Percentiles rank a stretch among this genome's conserved stretches.
phyloP scores from a whole-genome alignment of 2,113 vertebrate species.

The Halcyon malimbica region DNA sequence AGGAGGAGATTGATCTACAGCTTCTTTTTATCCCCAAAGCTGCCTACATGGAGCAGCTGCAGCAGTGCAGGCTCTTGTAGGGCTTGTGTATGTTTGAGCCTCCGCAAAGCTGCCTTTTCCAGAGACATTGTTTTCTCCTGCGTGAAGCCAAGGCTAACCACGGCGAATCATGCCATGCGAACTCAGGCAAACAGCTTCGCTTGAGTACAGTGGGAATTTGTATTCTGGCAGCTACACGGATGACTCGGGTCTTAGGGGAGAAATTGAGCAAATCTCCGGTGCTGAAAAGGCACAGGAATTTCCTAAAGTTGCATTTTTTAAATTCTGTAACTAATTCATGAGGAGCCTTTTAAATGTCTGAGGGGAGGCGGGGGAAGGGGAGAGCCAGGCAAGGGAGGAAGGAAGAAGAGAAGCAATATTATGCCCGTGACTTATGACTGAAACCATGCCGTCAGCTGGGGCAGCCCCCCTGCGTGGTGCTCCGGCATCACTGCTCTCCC shows the following conservation, averaged over 20 bases:
- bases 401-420: background rate
- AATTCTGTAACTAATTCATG: background rate
- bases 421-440: background rate
- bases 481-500: background rate
- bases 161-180: background rate
- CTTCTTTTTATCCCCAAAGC: background rate
- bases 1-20: background rate
- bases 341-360: background rate
- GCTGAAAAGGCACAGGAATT: constrained; percentile 29
- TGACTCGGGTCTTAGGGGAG: background rate
- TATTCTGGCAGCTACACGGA: background rate
- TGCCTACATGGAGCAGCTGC: background rate
- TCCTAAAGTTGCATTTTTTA: background rate
- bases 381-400: background rate
- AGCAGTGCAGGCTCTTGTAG: background rate
- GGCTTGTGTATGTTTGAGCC: background rate
- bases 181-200: background rate
- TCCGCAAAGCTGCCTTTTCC: background rate
- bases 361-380: background rate
- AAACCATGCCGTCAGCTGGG: background rate
- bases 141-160: background rate
- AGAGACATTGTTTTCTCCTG: background rate
- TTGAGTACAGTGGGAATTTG: background rate
- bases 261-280: background rate
- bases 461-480: background rate